Percentiles rank a stretch among this genome's conserved stretches.
phyloP scores from a whole-genome alignment of 2,797 vertebrate species.

The Mus minutoides region DNA sequence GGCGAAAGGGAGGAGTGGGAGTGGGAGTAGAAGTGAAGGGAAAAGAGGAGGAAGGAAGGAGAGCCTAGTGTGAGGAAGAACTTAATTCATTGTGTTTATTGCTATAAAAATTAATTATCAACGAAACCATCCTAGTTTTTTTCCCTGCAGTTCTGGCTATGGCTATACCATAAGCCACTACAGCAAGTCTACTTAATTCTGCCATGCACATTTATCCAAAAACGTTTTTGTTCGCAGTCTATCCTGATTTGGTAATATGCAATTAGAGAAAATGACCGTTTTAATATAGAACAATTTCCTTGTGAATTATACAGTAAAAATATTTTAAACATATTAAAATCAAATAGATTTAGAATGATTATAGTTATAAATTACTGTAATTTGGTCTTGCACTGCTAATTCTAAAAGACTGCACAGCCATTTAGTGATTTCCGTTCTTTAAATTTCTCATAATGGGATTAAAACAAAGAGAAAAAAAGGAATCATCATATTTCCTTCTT shows the following conservation, averaged over 20 bases:
- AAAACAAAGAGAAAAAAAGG: conserved; percentile 1
- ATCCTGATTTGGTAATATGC: conserved; percentile 77
- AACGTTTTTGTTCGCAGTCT: conserved; percentile 69
- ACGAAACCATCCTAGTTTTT: not conserved
- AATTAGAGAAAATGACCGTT: conserved; percentile 82
- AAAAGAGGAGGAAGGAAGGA: not conserved
- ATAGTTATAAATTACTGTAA: conserved; percentile 80
- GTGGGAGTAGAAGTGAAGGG: too few species aligned
- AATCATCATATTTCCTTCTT: conserved; percentile 57
- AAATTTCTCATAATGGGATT: conserved; percentile 69
- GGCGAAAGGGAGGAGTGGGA: not conserved
- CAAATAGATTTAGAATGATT: conserved; percentile 79
- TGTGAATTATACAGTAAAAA: conserved; percentile 81
- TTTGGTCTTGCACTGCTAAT: conserved; percentile 76
- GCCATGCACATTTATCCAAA: conserved; percentile 65
- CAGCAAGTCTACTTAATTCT: conserved; percentile 55
- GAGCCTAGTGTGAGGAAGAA: not conserved
- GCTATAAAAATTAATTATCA: conserved; percentile 11
- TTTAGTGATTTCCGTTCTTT: conserved; percentile 77
- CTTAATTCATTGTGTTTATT: conserved; percentile 14
- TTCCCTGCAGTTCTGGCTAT: not conserved
- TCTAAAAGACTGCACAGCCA: conserved; percentile 59
- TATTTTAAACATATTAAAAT: conserved; percentile 82
- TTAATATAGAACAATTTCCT: conserved; percentile 80
- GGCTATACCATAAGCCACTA: conserved; percentile 25